These are phyloP conservation scores for Morpho deidamia DNA, from an alignment of 2,888 invertebrate genomes.

Conservation along the genomic window DNA sequence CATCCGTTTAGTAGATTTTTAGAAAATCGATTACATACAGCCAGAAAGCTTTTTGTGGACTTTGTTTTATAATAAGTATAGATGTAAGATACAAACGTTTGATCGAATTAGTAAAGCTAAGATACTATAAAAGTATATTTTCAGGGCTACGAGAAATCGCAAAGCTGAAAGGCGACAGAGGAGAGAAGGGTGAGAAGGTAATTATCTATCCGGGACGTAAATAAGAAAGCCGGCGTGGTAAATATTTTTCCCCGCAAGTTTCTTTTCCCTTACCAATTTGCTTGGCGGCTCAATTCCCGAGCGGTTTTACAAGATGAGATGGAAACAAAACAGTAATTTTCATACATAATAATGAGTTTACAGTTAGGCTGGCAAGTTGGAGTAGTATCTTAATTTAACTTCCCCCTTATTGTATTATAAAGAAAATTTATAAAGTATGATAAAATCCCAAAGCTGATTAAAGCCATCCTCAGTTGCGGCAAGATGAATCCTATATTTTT, in stretches of 20 bases:
- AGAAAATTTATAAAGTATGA: neutral
- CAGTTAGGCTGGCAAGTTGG: conserved; percentile 3
- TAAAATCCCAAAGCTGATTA: too few relatives aligned
- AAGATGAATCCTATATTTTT: too few relatives aligned
- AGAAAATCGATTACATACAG: too few relatives aligned
- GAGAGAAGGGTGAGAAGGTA: conserved; percentile 68
- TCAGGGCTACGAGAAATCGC: conserved; percentile 48
- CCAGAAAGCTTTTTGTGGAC: neutral
- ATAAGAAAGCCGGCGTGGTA: conserved; percentile 13
- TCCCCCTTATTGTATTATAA: neutral
- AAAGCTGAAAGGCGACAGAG: conserved; percentile 43
- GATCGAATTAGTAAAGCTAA: conserved; percentile 2
- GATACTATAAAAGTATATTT: conserved; percentile 39
- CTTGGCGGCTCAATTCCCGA: conserved; percentile 15
- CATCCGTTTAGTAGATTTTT: too few relatives aligned
- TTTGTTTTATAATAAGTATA: too few relatives aligned
- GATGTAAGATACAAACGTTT: too few relatives aligned
- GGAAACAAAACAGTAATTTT: conserved; percentile 17
- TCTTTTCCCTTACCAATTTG: conserved; percentile 16
- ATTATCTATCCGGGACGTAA: conserved; percentile 32
- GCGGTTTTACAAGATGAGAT: conserved; percentile 16
- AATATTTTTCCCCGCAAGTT: conserved; percentile 12
- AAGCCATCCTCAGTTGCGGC: too few relatives aligned
- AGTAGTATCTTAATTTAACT: conserved; percentile 9
- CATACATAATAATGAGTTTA: conserved; percentile 20